phyloP scores from a whole-genome alignment of 2,797 vertebrate species.

The Poeciliopsis infans region DNA sequence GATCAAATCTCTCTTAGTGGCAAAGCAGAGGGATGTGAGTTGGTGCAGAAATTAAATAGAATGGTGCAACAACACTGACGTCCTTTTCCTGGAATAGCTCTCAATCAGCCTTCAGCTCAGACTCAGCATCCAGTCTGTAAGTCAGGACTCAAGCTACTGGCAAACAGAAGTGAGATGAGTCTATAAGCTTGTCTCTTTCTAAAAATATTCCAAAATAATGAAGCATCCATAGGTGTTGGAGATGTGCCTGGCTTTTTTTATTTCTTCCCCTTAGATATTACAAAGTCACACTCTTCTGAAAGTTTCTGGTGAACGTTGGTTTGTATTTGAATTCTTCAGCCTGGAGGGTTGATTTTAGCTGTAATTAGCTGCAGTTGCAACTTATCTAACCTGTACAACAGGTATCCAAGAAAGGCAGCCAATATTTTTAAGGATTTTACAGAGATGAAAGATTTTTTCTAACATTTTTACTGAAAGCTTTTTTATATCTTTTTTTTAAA shows the following conservation, averaged over 20 bases:
- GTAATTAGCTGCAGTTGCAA: conserved; percentile 2
- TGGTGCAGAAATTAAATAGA: conserved; percentile 29
- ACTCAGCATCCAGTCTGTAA: conserved; percentile 35
- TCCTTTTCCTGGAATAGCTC: conserved; percentile 47
- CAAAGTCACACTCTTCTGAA: conserved; percentile 31
- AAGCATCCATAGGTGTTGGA: conserved; percentile 46
- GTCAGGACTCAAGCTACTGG: conserved; percentile 33
- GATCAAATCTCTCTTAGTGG: conserved; percentile 11
- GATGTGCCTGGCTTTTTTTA: conserved; percentile 21
- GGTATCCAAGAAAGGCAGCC: not conserved
- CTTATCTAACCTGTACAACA: conserved; percentile 8
- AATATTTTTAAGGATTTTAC: not conserved
- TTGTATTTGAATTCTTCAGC: conserved; percentile 29
- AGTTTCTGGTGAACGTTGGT: conserved; percentile 32
- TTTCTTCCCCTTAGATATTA: conserved; percentile 37
- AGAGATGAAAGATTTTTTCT: not conserved
- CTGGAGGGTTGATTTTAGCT: conserved; percentile 23
- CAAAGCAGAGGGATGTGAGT: conserved; percentile 20
- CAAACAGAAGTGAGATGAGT: conserved; percentile 41
- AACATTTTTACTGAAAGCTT: not conserved
- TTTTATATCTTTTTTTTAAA: not conserved
- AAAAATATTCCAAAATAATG: conserved; percentile 67
- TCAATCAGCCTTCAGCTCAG: conserved; percentile 30
- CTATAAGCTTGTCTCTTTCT: conserved; percentile 44
- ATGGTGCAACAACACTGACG: conserved; percentile 21